Evolutionary conservation across 2,797 vertebrate species (phyloP), one percentile per base, ranked within the genome.

Genomic region (Chlorospingus semifuscus): DNA sequence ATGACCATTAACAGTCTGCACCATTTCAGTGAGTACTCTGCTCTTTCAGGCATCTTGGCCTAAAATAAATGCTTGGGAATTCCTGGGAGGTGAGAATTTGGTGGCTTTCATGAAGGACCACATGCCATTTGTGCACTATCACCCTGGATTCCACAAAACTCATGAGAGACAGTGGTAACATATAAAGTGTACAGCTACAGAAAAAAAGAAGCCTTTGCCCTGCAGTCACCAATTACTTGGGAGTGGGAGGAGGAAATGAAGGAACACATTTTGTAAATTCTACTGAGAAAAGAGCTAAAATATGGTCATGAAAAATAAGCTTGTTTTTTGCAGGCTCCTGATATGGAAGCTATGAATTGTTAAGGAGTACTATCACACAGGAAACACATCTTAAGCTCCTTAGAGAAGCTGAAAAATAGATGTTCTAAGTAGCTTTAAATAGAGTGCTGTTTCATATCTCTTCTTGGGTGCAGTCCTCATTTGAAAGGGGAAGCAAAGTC

Each of bases 311-410:
- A 90, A 72, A 93, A 93, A 59, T 26, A 68, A 59, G 23, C 39
- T 55, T 81, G 46, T 6, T 64, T 82, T 89, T 81, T 78, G 50
- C 32, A 83, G 72, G 23, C 36, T 91, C 65, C 72, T 47, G 79
- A 91, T 90, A 91, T 1, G 32, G 74, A 42, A 88, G 44, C 70
- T 61, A 84, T 49, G 55, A 96, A 82, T 72, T 93, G 55, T 88
- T 72, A 44, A 57, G 70, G 34, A 76, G 59, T n/a, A 72, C 74
- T 90, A 90, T 92, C 93, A 89, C 12, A 72, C 66, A 79, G 93
- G 86, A 96, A 96, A 95, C 91, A 93, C 49, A 60, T 77, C 90
- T 59, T 66, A 76, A 69, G 55, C 59, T 82, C 70, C 66, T 88
- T 44, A 18, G 41, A 88, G 76, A 86, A 89, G 36, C 53, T 90